Base-by-base conservation (phyloP, 2,113 vertebrate species). In the Perognathus longimembris region DNA sequence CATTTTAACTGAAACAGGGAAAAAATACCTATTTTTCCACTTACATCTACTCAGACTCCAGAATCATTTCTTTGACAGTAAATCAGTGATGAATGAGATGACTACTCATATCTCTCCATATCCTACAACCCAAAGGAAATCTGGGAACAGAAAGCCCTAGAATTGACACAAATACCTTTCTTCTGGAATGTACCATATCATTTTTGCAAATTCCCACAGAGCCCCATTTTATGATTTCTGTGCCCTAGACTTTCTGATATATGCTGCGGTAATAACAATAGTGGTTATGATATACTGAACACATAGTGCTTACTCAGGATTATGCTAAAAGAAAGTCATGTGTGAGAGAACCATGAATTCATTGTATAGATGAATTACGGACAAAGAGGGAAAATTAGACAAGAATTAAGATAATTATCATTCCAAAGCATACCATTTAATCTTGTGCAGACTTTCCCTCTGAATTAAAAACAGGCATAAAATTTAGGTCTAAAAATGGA, bases 21-120 rank as follows among this genome's bases (percentile, higher is more conserved):
- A 95, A 97, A 97, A 97, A 36, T 66, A 95, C 81, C 12, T 71
- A 32, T 88, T 10, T 36, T 50, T 96, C 45, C 22, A 93, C 77
- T 97, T 74, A 36, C 61, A 89, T 96, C 75, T 92, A 36, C 63
- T 57, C 54, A 64, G 36, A 57, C 92, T 94, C 85, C 93, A 96
- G 67, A 26, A 67, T 80, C 78, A 6, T 96, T 97, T 88, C 50
- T 94, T 82, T 91, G 92, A 84, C 89, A 95, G 89, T 95, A 96
- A 97, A 97, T 95, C 66, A 94, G 40, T 73, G 89, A 63, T 40
- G 85, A 96, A 95, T 79, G 32, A 70, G 83, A 67, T 76, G 22
- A 14, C 66, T 59, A 7, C 18, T 96, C 94, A 89, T 34, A 80
- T 94, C 78, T 85, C 34, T 77, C 71, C 80, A 74, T 10, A 61